phyloP scores from a whole-genome alignment of 2,888 invertebrate genomes.

The Erynnis tages region DNA sequence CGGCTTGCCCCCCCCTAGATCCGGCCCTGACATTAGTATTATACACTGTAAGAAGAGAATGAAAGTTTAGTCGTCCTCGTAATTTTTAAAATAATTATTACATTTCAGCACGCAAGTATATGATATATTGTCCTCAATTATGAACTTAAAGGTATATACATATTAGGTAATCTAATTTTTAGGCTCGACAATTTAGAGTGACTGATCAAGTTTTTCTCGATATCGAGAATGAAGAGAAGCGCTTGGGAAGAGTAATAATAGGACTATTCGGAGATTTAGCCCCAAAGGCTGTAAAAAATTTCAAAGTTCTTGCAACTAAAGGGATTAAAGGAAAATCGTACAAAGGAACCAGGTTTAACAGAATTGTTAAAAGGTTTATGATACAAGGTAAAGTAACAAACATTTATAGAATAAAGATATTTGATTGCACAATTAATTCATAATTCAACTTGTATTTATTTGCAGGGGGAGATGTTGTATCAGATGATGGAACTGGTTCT shows the following conservation, averaged over 20 bases:
- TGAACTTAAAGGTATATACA: background rate
- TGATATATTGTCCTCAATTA: too few species aligned
- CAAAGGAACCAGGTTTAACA: slow-evolving; percentile 89
- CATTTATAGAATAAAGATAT: background rate
- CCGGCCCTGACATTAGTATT: too few species aligned
- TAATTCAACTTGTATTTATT: slow-evolving; percentile 25
- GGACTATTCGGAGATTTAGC: slow-evolving; percentile 94
- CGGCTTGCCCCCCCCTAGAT: too few species aligned
- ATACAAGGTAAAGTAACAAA: slow-evolving; percentile 87
- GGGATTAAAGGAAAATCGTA: slow-evolving; percentile 90
- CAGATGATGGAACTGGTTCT: slow-evolving; percentile 91
- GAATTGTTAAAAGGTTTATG: slow-evolving; percentile 94
- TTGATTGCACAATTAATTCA: background rate
- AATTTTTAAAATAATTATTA: too few species aligned
- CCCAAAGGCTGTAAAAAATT: slow-evolving; percentile 93
- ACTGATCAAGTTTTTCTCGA: slow-evolving; percentile 93
- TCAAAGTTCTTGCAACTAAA: slow-evolving; percentile 88
- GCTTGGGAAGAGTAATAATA: slow-evolving; percentile 89
- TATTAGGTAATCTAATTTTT: slow-evolving; percentile 40
- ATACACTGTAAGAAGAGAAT: too few species aligned
- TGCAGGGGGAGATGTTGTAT: slow-evolving; percentile 91
- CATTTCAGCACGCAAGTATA: too few species aligned
- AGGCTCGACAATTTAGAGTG: slow-evolving; percentile 85
- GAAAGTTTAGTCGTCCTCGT: too few species aligned
- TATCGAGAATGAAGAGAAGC: slow-evolving; percentile 86